Conservation (phyloP, 2,113 vertebrate genomes). For the Pachycephala philippinensis region DNA sequence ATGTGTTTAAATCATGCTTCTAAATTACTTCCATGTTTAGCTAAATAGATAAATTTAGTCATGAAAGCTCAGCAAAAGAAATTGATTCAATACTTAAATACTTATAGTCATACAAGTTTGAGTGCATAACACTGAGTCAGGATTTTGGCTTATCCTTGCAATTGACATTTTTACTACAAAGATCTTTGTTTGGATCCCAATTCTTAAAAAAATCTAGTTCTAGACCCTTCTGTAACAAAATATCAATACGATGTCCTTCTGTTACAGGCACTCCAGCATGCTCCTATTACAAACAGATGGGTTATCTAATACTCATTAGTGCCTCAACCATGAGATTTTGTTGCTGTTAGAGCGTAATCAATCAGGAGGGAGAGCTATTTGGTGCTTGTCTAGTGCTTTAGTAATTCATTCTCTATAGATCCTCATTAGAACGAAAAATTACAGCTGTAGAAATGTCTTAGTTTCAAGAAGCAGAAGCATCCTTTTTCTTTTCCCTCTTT, state of each 20-base stretch:
- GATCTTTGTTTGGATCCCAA: neutral
- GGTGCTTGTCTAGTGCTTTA: conserved; percentile 46
- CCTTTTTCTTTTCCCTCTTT: neutral
- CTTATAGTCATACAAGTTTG: neutral
- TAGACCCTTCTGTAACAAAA: neutral
- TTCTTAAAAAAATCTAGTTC: neutral
- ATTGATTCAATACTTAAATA: neutral
- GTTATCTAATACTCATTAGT: conserved; percentile 64
- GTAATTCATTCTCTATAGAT: conserved; percentile 24
- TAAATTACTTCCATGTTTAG: neutral
- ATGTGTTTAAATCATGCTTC: conserved; percentile 27
- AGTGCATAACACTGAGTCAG: neutral
- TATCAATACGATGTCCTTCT: neutral
- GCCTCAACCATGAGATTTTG: conserved; percentile 68
- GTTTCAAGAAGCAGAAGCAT: neutral
- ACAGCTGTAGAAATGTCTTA: neutral
- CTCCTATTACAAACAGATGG: conserved; percentile 61
- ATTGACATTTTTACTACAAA: neutral
- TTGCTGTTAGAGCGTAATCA: conserved; percentile 60
- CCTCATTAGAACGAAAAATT: conserved; percentile 64
- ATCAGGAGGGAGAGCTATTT: conserved; percentile 67
- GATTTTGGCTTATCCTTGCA: neutral
- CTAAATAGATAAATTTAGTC: neutral
- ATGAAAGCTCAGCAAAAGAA: neutral
- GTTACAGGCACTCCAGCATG: neutral